Percentiles rank a stretch among this genome's conserved stretches.
Conservation (phyloP, 2,888 invertebrate species). For the Chironomus riparius region DNA sequence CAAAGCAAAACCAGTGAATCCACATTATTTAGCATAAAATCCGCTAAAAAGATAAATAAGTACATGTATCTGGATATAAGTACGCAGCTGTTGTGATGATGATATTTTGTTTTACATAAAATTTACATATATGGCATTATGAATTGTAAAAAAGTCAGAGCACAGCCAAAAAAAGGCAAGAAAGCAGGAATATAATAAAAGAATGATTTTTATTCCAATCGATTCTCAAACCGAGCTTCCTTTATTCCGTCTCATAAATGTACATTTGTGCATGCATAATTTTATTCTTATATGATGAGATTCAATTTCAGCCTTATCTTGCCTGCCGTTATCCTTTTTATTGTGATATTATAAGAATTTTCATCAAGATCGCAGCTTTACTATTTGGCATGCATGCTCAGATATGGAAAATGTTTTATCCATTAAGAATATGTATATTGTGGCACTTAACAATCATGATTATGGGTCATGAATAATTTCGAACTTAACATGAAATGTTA, state of each 20-base stretch:
- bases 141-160: constrained; percentile 2
- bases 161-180: neutral
- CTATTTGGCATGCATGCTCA: neutral
- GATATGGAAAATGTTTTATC: neutral
- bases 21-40: too few species aligned
- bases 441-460: too few species aligned
- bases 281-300: neutral
- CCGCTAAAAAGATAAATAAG: too few species aligned
- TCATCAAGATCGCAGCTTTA: neutral
- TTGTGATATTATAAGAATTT: neutral
- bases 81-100: constrained; percentile 6
- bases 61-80: neutral
- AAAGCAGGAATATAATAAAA: neutral
- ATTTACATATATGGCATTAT: constrained; percentile 3
- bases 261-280: neutral
- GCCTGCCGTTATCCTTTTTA: neutral
- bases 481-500: too few species aligned
- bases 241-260: neutral
- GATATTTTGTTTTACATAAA: constrained; percentile 6
- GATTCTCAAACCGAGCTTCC: neutral
- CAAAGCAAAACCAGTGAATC: too few species aligned
- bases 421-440: too few species aligned
- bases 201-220: neutral
- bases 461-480: too few species aligned
- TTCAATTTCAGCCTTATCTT: neutral